Percentiles rank a stretch among this genome's conserved stretches.
phyloP scores from a whole-genome alignment of 2,113 vertebrate species.

The Tor tambroides region DNA sequence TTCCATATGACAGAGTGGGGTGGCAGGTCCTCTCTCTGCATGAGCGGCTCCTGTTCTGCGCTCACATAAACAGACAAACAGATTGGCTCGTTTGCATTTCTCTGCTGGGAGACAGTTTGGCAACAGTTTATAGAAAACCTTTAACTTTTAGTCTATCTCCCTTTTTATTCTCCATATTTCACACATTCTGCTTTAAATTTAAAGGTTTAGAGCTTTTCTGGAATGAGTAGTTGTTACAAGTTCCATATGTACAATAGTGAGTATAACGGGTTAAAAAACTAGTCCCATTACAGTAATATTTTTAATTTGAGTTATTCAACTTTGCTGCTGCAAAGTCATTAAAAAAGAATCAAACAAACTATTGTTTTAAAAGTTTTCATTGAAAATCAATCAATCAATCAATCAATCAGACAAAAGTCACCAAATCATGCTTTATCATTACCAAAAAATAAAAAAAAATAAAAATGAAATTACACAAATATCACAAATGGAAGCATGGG shows the following conservation, averaged over 20 bases:
- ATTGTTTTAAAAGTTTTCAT: too few species aligned
- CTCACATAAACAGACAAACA: constrained; percentile 98
- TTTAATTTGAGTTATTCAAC: background rate
- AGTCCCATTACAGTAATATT: too few species aligned
- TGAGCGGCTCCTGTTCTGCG: constrained; percentile 87
- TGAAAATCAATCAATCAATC: too few species aligned
- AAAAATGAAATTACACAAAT: too few species aligned
- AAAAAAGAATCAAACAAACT: background rate
- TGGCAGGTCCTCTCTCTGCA: constrained; percentile 62
- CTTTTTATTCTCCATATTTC: background rate
- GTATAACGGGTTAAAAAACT: too few species aligned
- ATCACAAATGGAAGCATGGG: background rate
- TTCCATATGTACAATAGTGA: background rate
- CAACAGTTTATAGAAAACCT: constrained; percentile 68
- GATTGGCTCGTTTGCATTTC: constrained; percentile 94
- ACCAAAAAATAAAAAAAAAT: too few species aligned
- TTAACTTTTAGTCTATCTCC: constrained; percentile 58
- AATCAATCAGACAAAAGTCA: background rate
- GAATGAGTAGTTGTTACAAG: background rate
- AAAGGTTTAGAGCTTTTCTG: background rate
- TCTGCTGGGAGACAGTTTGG: constrained; percentile 90
- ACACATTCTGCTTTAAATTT: background rate
- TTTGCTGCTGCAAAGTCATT: background rate
- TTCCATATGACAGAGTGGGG: constrained; percentile 89
- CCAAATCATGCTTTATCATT: background rate